Percentiles rank a stretch among this genome's conserved stretches.
These are phyloP conservation scores for Ictalurus furcatus DNA, from an alignment of 2,113 vertebrate species.

Conservation along the genomic window DNA sequence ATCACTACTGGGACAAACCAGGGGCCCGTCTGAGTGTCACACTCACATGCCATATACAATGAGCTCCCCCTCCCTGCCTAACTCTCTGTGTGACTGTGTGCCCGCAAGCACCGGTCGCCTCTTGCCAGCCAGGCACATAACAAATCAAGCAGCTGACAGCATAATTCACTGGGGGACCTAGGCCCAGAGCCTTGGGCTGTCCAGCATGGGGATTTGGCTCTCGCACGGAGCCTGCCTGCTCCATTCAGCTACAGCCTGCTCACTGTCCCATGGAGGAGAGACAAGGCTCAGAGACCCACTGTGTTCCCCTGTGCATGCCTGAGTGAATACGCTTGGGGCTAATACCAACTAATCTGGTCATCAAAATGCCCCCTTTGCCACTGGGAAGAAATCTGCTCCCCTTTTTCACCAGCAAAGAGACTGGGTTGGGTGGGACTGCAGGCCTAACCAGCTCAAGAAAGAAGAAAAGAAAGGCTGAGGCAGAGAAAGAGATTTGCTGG, in stretches of 20 bases:
- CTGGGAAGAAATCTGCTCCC: slow-evolving; percentile 59
- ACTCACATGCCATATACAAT: slow-evolving; percentile 59
- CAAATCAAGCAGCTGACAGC: slow-evolving; percentile 69
- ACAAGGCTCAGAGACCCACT: slow-evolving; percentile 56
- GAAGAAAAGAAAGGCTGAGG: slow-evolving; percentile 10
- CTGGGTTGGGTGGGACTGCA: slow-evolving; percentile 49
- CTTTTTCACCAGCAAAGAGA: slow-evolving; percentile 38
- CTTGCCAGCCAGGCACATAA: slow-evolving; percentile 63
- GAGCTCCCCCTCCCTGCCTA: slow-evolving; percentile 48
- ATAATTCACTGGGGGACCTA: slow-evolving; percentile 64
- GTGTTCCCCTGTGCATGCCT: slow-evolving; percentile 61
- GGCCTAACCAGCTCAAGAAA: slow-evolving; percentile 45
- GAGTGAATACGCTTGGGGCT: slow-evolving; percentile 64
- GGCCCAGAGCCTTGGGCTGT: slow-evolving; percentile 56
- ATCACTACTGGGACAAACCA: slow-evolving; percentile 63
- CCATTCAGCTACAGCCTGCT: slow-evolving; percentile 59
- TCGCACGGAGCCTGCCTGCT: slow-evolving; percentile 25
- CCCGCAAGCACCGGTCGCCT: slow-evolving; percentile 50
- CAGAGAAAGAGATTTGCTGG: not conserved
- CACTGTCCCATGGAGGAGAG: slow-evolving; percentile 48
- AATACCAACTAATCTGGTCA: slow-evolving; percentile 72
- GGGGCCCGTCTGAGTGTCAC: slow-evolving; percentile 59
- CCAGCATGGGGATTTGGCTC: slow-evolving; percentile 57
- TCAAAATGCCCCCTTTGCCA: slow-evolving; percentile 63
- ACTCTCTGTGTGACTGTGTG: slow-evolving; percentile 47